Evolutionary conservation across 2,113 vertebrate genomes (phyloP).

Genomic region (Echinops telfairi): DNA sequence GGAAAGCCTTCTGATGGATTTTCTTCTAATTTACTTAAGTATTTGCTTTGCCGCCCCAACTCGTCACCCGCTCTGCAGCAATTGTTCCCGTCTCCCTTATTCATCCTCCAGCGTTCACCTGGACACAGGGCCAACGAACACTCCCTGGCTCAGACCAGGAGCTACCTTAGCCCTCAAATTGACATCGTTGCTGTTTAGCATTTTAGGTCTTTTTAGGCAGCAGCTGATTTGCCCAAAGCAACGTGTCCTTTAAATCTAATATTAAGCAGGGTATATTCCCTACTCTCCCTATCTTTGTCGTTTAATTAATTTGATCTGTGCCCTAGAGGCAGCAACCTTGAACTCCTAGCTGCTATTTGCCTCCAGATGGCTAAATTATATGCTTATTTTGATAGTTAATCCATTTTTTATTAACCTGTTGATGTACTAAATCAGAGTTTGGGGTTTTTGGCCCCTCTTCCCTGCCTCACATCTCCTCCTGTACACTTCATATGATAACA

Average conservation of each 20-base stretch:
- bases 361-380: not conserved
- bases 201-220: no score
- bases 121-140: no score
- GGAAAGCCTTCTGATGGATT: no score
- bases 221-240: no score
- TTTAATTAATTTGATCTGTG: not conserved
- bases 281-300: not conserved
- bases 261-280: not conserved
- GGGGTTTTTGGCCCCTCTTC: not conserved
- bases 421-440: not conserved
- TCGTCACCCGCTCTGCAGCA: no score
- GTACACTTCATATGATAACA: not conserved
- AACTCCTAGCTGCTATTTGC: not conserved
- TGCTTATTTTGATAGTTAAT: not conserved
- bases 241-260: not conserved
- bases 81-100: no score
- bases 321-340: not conserved
- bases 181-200: no score
- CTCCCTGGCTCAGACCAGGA: no score
- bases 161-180: no score
- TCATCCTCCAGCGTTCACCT: no score
- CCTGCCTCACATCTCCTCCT: accelerated
- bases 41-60: no score
- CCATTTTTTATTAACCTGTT: not conserved
- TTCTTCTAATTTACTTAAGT: no score